Evolutionary conservation across 2,888 invertebrate species (phyloP), one percentile per base, ranked within the genome.

Genomic region (Ennomos fuscantarius): DNA sequence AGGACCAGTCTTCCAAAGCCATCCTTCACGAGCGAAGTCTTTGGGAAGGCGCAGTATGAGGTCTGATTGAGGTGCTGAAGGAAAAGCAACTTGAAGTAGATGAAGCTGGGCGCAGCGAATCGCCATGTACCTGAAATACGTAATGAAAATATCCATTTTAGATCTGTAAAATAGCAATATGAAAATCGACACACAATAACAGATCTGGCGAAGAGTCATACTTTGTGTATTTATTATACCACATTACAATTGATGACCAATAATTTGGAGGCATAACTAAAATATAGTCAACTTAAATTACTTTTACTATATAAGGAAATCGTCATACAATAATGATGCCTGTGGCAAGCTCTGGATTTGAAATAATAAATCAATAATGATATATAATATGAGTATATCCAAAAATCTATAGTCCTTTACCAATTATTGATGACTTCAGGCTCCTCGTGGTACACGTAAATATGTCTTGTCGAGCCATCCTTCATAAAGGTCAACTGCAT

Each of bases 1-100:
- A 0, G 98, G 98, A 0, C 98, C 98, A 1, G 97, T 97, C 91
- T 98, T 98, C 94, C 95, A 96, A 37, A 98, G 89, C 95, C 95
- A 97, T 3, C 98, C 98, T 88, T 98, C 97, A 75, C 95, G 94
- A 0, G 95, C 93, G 85, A 97, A 98, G 85, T 97, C 97, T 78
- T 95, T 94, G 0, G 97, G 96, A 44, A 98, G 89, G 66, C 95
- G 94, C 31, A 93, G 93, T 2, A 95, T 92, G 48, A 97, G 89
- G 82, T 96, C 96, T 0, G 93, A 93, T 74, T 96, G 96, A 34
- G 93, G 94, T 0, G 94, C 94, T 8, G 95, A 95, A 0, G 97
- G 97, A 83, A 96, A 97, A 15, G 97, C 97, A 1, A 97, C 95
- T 86, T 96, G 96, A 13, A 97, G 89, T 12, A 96, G 92, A 73